These are phyloP conservation scores for Eciton burchellii DNA, from an alignment of 1,140 invertebrate species.

Conservation along the genomic window DNA sequence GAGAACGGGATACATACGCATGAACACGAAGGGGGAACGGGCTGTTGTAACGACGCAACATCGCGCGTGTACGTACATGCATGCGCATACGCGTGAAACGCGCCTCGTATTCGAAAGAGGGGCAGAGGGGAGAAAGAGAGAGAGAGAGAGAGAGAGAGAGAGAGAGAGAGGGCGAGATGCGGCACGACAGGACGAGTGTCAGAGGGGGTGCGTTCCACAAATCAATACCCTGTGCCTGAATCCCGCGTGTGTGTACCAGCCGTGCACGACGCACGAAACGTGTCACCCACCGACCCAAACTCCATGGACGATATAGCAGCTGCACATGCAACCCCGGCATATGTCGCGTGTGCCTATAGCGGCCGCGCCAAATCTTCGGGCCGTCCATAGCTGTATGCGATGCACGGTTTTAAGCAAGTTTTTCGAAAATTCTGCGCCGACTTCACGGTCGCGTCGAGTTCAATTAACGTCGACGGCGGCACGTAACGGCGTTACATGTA, in stretches of 20 bases:
- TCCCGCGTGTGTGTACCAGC: constrained; percentile 68
- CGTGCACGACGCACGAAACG: constrained; percentile 78
- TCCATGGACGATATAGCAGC: constrained; percentile 76
- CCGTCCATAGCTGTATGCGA: not conserved
- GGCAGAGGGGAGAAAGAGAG: constrained; percentile 55
- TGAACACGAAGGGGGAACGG: constrained; percentile 21
- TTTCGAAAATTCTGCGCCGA: not conserved
- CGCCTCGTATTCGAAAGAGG: constrained; percentile 32
- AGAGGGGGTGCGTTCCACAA: constrained; percentile 79
- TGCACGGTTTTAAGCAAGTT: not conserved
- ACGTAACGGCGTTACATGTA: no score
- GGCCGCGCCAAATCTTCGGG: constrained; percentile 40
- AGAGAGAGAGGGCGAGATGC: constrained; percentile 56
- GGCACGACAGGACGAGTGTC: constrained; percentile 46
- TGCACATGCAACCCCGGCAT: constrained; percentile 73
- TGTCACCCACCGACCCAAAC: constrained; percentile 83
- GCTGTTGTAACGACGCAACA: constrained; percentile 34
- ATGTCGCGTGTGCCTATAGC: constrained; percentile 54
- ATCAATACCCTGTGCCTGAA: constrained; percentile 81
- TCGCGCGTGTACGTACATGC: constrained; percentile 13
- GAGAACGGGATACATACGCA: constrained; percentile 32
- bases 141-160: constrained; percentile 43
- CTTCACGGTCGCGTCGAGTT: not conserved
- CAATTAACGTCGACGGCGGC: not conserved
- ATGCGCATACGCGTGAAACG: constrained; percentile 36